Evolutionary conservation across 2,797 vertebrate genomes (phyloP).

Genomic region (Furcifer pardalis): DNA sequence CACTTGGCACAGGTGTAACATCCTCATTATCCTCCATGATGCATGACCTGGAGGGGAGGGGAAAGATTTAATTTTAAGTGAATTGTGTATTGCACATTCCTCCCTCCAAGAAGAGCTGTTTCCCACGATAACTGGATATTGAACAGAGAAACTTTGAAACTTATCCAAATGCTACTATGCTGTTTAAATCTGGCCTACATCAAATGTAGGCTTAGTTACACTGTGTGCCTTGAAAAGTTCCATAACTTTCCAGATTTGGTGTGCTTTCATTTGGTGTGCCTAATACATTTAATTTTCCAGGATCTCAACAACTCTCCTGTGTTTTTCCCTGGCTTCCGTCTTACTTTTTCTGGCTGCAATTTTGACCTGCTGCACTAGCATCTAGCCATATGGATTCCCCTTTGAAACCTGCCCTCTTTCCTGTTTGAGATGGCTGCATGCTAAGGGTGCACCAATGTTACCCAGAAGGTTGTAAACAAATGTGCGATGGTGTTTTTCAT

Average conservation of each 20-base stretch:
- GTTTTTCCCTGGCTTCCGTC: neutral
- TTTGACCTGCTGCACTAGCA: neutral
- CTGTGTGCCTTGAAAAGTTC: neutral
- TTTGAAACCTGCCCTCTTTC: neutral
- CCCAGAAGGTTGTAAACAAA: neutral
- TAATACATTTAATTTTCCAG: too few relatives aligned
- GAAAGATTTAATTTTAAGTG: neutral
- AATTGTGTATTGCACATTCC: neutral
- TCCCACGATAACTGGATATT: neutral
- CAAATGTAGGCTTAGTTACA: neutral
- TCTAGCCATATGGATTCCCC: neutral
- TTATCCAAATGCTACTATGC: fast-evolving
- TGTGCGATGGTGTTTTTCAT: neutral
- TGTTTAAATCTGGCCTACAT: neutral
- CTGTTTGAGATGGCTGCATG: too few relatives aligned
- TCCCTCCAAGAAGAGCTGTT: neutral
- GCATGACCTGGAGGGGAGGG: neutral
- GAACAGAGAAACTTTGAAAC: neutral
- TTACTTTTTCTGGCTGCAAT: neutral
- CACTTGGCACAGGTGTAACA: neutral
- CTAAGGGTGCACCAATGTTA: neutral
- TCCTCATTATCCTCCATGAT: constrained; percentile 52
- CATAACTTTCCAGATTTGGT: neutral
- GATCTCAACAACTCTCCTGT: too few relatives aligned
- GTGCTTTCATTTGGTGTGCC: neutral